Conservation (phyloP, 1,140 invertebrate species). For the Bombus haemorrhoidalis region DNA sequence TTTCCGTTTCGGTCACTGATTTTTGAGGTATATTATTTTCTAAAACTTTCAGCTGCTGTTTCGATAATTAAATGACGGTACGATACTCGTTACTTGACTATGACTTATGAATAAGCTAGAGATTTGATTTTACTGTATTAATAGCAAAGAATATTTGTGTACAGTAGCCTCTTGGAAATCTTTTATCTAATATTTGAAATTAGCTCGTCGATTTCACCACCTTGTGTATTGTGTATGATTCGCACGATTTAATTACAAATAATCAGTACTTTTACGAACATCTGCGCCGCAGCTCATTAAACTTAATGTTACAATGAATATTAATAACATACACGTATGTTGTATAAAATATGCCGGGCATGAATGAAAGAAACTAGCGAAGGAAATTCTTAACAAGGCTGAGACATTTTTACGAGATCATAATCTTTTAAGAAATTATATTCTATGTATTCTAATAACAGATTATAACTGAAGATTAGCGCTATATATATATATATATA, state of each 20-base stretch:
- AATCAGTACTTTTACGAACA: background rate
- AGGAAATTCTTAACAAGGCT: background rate
- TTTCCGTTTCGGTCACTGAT: constrained; percentile 41
- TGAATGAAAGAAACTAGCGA: background rate
- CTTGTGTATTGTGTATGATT: background rate
- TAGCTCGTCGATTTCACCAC: background rate
- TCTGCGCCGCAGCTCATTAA: background rate
- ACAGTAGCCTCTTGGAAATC: background rate
- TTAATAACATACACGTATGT: background rate
- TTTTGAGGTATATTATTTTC: constrained; percentile 34
- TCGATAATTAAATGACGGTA: background rate
- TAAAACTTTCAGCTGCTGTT: constrained; percentile 12
- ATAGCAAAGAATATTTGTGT: background rate
- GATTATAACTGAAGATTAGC: background rate
- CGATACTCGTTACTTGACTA: background rate
- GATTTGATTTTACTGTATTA: background rate
- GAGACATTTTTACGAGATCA: background rate
- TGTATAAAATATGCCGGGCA: background rate
- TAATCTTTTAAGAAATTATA: background rate
- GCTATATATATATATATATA: background rate
- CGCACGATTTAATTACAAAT: background rate
- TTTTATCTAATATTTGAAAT: background rate
- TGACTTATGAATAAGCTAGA: background rate
- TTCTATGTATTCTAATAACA: background rate
- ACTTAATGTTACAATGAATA: background rate